A percentile compares a stretch with the other conserved stretches of the same genome.
These are phyloP conservation scores for Syngnathus scovelli DNA, from an alignment of 2,113 vertebrate species.

Conservation along the genomic window DNA sequence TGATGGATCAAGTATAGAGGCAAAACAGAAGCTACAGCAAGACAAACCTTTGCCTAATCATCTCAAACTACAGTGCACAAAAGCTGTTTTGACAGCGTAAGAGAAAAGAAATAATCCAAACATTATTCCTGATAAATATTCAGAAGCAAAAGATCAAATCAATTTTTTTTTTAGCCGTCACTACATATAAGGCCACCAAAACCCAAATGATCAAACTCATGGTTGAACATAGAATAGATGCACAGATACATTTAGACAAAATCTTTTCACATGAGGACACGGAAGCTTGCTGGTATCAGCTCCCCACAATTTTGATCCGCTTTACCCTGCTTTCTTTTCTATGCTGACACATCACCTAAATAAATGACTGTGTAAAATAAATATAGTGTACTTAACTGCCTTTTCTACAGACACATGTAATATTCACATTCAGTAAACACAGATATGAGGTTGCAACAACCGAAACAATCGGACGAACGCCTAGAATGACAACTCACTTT, in stretches of 20 bases:
- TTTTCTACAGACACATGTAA: conserved; percentile 45
- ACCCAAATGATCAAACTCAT: conserved; percentile 52
- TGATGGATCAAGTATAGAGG: conserved; percentile 40
- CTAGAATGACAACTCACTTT: conserved; percentile 16
- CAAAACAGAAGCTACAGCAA: conserved; percentile 30
- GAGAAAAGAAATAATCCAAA: conserved; percentile 30
- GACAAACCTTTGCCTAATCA: conserved; percentile 16
- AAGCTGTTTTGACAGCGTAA: conserved; percentile 8
- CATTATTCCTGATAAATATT: conserved; percentile 33
- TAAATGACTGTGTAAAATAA: conserved; percentile 36
- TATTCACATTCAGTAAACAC: conserved; percentile 59
- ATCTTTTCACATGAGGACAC: background rate
- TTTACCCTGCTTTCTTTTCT: conserved; percentile 42
- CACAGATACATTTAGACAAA: conserved; percentile 7
- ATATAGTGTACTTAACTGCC: conserved; percentile 28
- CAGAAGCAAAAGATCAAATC: conserved; percentile 16
- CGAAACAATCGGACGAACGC: conserved; percentile 18
- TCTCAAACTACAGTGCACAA: conserved; percentile 35
- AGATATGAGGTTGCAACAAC: conserved; percentile 22
- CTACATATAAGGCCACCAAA: conserved; percentile 68
- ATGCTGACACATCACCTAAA: conserved; percentile 23
- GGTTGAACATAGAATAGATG: conserved; percentile 26
- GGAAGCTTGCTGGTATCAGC: conserved; percentile 46
- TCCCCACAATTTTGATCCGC: conserved; percentile 4
- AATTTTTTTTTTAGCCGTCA: conserved; percentile 20